Conservation (phyloP, 2,113 vertebrate genomes). For the Protomyctophum bolini region DNA sequence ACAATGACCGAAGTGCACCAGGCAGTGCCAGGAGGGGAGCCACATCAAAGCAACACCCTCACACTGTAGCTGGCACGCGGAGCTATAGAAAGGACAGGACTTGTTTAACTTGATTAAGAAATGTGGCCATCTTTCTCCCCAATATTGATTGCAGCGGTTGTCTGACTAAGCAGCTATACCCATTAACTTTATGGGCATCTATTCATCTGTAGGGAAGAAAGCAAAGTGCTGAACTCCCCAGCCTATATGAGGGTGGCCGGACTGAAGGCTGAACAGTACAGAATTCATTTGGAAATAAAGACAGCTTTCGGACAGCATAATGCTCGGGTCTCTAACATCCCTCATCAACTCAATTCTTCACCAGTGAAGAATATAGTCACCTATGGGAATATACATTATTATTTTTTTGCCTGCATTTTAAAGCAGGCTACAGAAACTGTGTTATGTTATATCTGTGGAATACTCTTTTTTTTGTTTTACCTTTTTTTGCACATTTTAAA, state of each 20-base stretch:
- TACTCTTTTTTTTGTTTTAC: neutral
- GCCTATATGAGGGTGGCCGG: slow-evolving; percentile 26
- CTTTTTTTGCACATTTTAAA: neutral
- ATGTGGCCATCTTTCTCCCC: slow-evolving; percentile 36
- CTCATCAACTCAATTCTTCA: slow-evolving; percentile 2
- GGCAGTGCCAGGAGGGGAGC: neutral
- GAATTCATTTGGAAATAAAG: slow-evolving; percentile 20
- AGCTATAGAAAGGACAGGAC: slow-evolving; percentile 9
- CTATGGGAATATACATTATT: neutral
- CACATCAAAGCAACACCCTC: neutral
- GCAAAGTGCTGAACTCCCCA: slow-evolving; percentile 52
- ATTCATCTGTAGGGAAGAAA: slow-evolving; percentile 37
- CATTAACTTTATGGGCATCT: slow-evolving; percentile 50
- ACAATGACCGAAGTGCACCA: neutral
- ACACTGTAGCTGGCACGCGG: neutral
- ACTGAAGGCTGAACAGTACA: slow-evolving; percentile 34
- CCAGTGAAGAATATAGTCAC: slow-evolving; percentile 4
- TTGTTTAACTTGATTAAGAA: slow-evolving; percentile 53
- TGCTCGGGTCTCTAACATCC: too few species aligned
- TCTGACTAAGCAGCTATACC: slow-evolving; percentile 54
- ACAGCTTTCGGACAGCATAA: neutral
- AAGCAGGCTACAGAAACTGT: neutral
- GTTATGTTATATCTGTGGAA: slow-evolving; percentile 3
- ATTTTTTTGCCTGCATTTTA: neutral
- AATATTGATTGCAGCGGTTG: slow-evolving; percentile 40